Evolutionary conservation across 2,113 vertebrate genomes (phyloP).

Genomic region (Sardina pilchardus): DNA sequence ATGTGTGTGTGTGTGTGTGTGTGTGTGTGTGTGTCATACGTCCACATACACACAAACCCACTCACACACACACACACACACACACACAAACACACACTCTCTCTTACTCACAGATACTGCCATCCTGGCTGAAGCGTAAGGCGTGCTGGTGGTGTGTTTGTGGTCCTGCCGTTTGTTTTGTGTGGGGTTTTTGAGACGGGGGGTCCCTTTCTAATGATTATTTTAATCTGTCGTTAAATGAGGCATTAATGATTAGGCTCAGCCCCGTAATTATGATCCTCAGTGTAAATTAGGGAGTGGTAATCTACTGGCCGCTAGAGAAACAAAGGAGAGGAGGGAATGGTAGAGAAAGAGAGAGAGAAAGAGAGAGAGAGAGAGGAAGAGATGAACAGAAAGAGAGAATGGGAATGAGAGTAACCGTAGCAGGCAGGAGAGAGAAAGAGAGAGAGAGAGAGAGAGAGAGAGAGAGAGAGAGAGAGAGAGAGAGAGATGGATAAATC

Average conservation of each 20-base stretch:
- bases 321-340: slow-evolving; percentile 41
- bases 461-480: not conserved
- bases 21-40: not conserved
- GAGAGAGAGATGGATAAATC: slow-evolving; percentile 13
- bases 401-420: not conserved
- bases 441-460: not conserved
- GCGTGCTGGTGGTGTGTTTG: slow-evolving; percentile 35
- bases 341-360: not conserved
- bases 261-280: slow-evolving; percentile 68
- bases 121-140: not conserved
- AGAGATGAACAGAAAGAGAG: slow-evolving; percentile 24
- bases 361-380: not conserved
- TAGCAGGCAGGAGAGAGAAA: not conserved
- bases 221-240: slow-evolving; percentile 74
- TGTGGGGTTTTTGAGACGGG: slow-evolving; percentile 23
- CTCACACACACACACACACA: not conserved
- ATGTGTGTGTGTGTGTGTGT: not conserved
- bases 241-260: slow-evolving; percentile 75
- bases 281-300: slow-evolving; percentile 63
- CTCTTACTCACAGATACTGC: not conserved
- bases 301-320: slow-evolving; percentile 61
- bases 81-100: not conserved
- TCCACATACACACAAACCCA: not conserved
- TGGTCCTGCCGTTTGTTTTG: slow-evolving; percentile 33
- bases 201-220: slow-evolving; percentile 49